phyloP scores from a whole-genome alignment of 1,140 invertebrate species.

The Scaptomyza pallida region DNA sequence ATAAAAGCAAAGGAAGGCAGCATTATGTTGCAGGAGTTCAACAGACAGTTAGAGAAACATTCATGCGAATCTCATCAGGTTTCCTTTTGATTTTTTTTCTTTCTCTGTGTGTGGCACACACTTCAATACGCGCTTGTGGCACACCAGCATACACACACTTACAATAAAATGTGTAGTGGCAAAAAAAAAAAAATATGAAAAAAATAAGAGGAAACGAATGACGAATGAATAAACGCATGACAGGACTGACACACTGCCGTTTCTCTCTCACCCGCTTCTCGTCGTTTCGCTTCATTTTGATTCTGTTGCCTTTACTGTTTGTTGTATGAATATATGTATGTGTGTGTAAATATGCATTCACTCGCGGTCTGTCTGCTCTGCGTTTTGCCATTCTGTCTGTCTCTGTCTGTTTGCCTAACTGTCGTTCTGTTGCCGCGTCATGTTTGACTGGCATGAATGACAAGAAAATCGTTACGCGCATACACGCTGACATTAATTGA shows the following conservation, averaged over 20 bases:
- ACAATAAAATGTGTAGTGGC: conserved; percentile 24
- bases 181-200: conserved; percentile 30
- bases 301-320: conserved; percentile 26
- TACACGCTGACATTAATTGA: conserved; percentile 76
- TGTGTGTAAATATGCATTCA: no score
- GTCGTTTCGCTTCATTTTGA: conserved; percentile 30
- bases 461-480: conserved; percentile 71
- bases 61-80: conserved; percentile 66
- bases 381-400: conserved; percentile 7
- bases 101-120: conserved; percentile 72
- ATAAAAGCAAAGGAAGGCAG: conserved; percentile 34
- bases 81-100: conserved; percentile 78
- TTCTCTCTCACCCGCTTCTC: background rate
- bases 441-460: conserved; percentile 77
- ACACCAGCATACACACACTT: background rate
- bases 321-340: conserved; percentile 18
- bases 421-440: conserved; percentile 39
- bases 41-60: conserved; percentile 40
- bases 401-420: conserved; percentile 35
- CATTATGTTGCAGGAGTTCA: conserved; percentile 1
- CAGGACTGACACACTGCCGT: conserved; percentile 61
- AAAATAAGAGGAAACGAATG: conserved; percentile 69
- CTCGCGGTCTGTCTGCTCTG: background rate
- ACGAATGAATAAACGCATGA: conserved; percentile 78
- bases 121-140: conserved; percentile 68